Base-by-base conservation (phyloP, 1,140 invertebrate species). In the Sesamia nonagrioides region DNA sequence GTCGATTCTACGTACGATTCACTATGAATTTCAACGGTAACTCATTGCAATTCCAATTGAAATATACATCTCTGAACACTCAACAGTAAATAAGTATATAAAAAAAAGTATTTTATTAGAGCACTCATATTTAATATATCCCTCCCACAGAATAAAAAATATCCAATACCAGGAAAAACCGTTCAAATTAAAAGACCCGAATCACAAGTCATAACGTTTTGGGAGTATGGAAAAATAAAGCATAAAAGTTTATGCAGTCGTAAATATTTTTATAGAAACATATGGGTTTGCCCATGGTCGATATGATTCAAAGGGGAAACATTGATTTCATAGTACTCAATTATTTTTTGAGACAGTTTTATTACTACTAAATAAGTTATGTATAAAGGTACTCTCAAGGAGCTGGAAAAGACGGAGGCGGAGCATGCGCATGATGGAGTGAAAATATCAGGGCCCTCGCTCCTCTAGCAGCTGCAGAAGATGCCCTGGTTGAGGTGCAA, bases 121-220 rank as follows among this genome's bases (percentile, higher is more conserved):
- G 7, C 11, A 50, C 15, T n/a, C 13, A 50, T n/a, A n/a, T 50
- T 6, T 15, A n/a, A n/a, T 50, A n/a, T 50, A 5, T n/a, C 13
- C 45, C 3, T n/a, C n/a, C 13, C 3, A 50, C 45, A 50, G n/a
- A n/a, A 50, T n/a, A 50, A 50, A 50, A 15, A 3, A 50, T 3
- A 15, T 15, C 6, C 4, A 50, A 50, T 6, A 0, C 3, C 15
- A 5, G 13, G 15, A 50, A 50, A 50, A n/a, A 5, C 45, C 45
- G 13, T n/a, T 50, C 45, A 50, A 50, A 50, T 50, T 15, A 50
- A 50, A 50, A 50, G 3, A 6, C 15, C 45, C 3, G 45, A 50
- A 50, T 50, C 45, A 50, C 45, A n/a, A 50, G 45, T 50, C 45
- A n/a, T 50, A 50, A 50, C 45, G 15, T 50, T 50, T 50, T n/a